Conservation (phyloP, 2,797 vertebrate genomes). For the Taenioides sp. region DNA sequence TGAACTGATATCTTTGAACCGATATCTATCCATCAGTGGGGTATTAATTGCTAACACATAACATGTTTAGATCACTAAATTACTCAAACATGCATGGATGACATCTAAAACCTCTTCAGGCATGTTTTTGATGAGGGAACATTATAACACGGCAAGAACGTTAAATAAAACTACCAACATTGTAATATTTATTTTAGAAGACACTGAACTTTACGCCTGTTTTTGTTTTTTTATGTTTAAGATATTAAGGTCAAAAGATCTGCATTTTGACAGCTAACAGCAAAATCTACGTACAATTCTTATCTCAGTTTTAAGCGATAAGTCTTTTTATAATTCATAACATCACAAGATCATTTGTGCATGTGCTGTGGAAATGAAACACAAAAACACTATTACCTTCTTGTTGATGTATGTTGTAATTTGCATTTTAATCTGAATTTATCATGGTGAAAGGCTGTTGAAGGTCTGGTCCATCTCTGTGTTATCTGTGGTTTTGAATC, state of each 20-base stretch:
- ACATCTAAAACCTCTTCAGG: too few species aligned
- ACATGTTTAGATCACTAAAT: too few species aligned
- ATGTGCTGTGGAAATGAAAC: background rate
- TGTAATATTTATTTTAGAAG: too few species aligned
- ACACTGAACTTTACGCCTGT: too few species aligned
- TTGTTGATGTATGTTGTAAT: background rate
- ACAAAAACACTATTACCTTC: background rate
- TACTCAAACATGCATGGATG: too few species aligned
- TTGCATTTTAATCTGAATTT: background rate
- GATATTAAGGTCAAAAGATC: background rate
- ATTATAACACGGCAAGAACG: too few species aligned
- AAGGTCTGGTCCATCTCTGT: conserved; percentile 7
- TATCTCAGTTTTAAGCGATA: background rate
- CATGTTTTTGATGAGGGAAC: too few species aligned
- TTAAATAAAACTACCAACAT: too few species aligned
- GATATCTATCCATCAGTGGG: too few species aligned
- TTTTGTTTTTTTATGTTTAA: too few species aligned
- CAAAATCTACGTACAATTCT: background rate
- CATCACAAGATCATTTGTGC: background rate
- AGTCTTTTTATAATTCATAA: background rate
- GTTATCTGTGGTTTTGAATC: conserved; percentile 21
- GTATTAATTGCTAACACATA: too few species aligned
- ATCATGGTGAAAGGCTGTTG: background rate
- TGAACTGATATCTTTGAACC: too few species aligned
- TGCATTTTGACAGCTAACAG: background rate